Conservation (phyloP, 2,113 vertebrate genomes). For the Anser brachyrhynchus region DNA sequence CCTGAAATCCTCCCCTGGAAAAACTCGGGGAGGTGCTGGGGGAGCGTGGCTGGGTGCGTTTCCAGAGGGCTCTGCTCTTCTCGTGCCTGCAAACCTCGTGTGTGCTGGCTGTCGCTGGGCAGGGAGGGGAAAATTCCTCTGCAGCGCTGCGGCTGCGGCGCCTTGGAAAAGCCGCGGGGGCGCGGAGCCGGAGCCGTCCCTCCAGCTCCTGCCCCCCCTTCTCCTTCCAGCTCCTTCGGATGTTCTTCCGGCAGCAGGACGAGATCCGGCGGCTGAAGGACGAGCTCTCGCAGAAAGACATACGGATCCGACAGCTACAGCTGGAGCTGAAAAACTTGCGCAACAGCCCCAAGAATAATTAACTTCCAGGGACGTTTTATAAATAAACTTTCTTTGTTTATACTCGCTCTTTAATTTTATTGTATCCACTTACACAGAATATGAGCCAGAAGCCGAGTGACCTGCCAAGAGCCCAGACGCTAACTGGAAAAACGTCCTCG, state of each 20-base stretch:
- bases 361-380: constrained; percentile 72
- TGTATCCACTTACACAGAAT: constrained; percentile 26
- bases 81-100: no score
- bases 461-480: constrained; percentile 8
- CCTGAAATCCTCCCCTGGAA: not conserved
- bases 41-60: not conserved
- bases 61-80: not conserved
- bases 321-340: constrained; percentile 94
- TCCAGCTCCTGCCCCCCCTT: not conserved
- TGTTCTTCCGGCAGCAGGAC: constrained; percentile 98
- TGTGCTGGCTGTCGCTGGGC: not conserved
- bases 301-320: constrained; percentile 93
- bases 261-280: constrained; percentile 93
- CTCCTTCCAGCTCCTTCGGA: constrained; percentile 86
- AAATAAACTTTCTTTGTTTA: constrained; percentile 44
- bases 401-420: constrained; percentile 45
- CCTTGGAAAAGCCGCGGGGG: accelerated
- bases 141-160: accelerated
- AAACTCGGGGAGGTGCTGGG: accelerated
- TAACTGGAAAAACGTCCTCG: constrained; percentile 63
- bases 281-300: constrained; percentile 89
- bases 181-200: accelerated
- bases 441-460: constrained; percentile 12
- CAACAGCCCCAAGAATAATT: constrained; percentile 91
- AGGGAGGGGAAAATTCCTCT: not conserved